phyloP scores from a whole-genome alignment of 2,113 vertebrate genomes.

The Melozone crissalis region DNA sequence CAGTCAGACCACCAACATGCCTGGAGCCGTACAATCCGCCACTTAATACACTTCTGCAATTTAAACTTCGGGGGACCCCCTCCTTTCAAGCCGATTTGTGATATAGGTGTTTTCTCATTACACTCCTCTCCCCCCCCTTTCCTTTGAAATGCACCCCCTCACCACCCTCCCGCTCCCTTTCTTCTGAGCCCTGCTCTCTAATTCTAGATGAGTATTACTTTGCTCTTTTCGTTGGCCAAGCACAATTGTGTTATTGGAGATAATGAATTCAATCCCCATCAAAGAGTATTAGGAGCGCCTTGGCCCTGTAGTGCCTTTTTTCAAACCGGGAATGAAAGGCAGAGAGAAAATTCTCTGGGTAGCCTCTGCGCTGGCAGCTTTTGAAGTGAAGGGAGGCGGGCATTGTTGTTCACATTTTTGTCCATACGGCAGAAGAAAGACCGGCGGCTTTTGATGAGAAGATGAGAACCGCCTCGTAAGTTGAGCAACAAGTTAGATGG shows the following conservation, averaged over 20 bases:
- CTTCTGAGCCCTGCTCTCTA: slow-evolving; percentile 71
- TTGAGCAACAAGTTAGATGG: slow-evolving; percentile 78
- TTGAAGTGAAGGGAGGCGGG: slow-evolving; percentile 84
- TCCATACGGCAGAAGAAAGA: slow-evolving; percentile 87
- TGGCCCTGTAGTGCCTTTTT: slow-evolving; percentile 84
- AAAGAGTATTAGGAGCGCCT: slow-evolving; percentile 94
- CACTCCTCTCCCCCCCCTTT: background rate
- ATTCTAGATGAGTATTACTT: slow-evolving; percentile 87
- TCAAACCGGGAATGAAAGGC: slow-evolving; percentile 88
- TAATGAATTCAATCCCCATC: slow-evolving; percentile 99
- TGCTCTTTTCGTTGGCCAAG: slow-evolving; percentile 97
- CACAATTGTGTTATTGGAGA: slow-evolving; percentile 98
- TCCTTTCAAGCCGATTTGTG: slow-evolving; percentile 60
- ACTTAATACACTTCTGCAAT: slow-evolving; percentile 69
- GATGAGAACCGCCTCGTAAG: slow-evolving; percentile 82
- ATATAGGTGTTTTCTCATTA: slow-evolving; percentile 69
- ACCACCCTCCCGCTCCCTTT: slow-evolving; percentile 73
- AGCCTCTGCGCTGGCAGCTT: slow-evolving; percentile 86
- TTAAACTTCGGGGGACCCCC: slow-evolving; percentile 42
- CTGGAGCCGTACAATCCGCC: slow-evolving; percentile 28
- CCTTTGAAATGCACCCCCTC: slow-evolving; percentile 65
- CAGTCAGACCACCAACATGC: slow-evolving; percentile 64
- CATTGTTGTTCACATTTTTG: slow-evolving; percentile 85
- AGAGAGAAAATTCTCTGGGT: slow-evolving; percentile 80
- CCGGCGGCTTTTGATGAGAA: slow-evolving; percentile 81